Conservation (phyloP, 2,888 invertebrate genomes). For the Pachymerium ferrugineum region DNA sequence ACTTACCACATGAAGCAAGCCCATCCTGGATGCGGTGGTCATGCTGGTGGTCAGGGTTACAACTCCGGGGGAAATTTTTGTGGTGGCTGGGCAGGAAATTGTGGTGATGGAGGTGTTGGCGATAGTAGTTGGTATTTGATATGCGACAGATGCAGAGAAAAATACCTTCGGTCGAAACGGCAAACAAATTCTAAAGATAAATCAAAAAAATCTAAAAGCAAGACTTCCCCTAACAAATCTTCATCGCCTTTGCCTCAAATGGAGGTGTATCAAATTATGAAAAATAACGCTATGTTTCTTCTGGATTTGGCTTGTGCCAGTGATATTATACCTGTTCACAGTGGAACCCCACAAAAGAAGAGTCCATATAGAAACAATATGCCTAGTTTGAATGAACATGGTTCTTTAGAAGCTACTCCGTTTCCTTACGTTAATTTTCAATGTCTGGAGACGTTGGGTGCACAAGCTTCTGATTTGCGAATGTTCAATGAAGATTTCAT, state of each 20-base stretch:
- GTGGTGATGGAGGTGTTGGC: constrained; percentile 77
- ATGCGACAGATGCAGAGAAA: constrained; percentile 84
- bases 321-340: constrained; percentile 49
- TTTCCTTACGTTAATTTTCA: constrained; percentile 50
- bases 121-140: constrained; percentile 83
- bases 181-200: constrained; percentile 45
- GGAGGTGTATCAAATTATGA: constrained; percentile 66
- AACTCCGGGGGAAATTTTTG: constrained; percentile 84
- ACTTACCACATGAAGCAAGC: constrained; percentile 84
- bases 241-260: constrained; percentile 43
- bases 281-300: constrained; percentile 89
- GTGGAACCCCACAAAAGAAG: constrained; percentile 36
- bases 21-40: constrained; percentile 86
- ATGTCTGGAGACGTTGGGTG: constrained; percentile 55
- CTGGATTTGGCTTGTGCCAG: constrained; percentile 79
- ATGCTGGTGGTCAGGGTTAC: constrained; percentile 81
- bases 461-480: constrained; percentile 42
- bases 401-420: constrained; percentile 37
- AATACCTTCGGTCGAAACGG: constrained; percentile 54
- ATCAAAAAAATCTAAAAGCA: constrained; percentile 43
- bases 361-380: constrained; percentile 42
- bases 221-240: constrained; percentile 39
- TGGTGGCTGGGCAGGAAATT: constrained; percentile 81
- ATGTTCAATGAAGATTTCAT: constrained; percentile 41
- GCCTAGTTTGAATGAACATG: constrained; percentile 54